Conservation (phyloP, 1,140 invertebrate species). For the Bombyx mori region DNA sequence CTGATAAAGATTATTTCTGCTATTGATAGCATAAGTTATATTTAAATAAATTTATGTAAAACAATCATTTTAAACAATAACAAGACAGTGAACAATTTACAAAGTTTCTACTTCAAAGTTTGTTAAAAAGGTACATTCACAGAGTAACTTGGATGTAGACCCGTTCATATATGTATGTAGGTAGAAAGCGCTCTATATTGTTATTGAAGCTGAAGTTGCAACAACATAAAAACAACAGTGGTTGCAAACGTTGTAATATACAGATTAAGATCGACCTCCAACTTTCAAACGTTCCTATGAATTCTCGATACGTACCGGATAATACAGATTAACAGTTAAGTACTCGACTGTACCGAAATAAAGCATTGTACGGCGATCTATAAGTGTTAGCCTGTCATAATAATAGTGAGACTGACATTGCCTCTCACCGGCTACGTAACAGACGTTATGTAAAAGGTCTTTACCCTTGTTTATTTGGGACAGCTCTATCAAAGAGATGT, state of each 20-base stretch:
- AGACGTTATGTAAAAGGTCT: constrained; percentile 62
- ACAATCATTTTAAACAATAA: too few species aligned
- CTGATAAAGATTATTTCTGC: too few species aligned
- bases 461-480: constrained; percentile 68
- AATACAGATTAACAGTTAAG: not conserved
- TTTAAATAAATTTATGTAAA: too few species aligned
- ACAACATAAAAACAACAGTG: too few species aligned
- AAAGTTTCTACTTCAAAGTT: too few species aligned
- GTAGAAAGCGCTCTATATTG: too few species aligned
- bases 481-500: constrained; percentile 55
- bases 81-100: too few species aligned
- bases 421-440: constrained; percentile 65
- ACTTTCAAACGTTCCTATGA: constrained; percentile 13
- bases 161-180: too few species aligned
- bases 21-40: too few species aligned
- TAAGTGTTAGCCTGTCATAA: constrained; percentile 47
- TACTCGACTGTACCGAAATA: constrained; percentile 5
- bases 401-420: constrained; percentile 64
- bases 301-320: constrained; percentile 9
- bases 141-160: too few species aligned
- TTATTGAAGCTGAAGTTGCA: too few species aligned
- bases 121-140: too few species aligned
- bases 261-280: constrained; percentile 21
- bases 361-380: constrained; percentile 29
- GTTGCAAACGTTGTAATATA: constrained; percentile 5